phyloP scores from a whole-genome alignment of 2,797 vertebrate species.

The Capromys pilorides region DNA sequence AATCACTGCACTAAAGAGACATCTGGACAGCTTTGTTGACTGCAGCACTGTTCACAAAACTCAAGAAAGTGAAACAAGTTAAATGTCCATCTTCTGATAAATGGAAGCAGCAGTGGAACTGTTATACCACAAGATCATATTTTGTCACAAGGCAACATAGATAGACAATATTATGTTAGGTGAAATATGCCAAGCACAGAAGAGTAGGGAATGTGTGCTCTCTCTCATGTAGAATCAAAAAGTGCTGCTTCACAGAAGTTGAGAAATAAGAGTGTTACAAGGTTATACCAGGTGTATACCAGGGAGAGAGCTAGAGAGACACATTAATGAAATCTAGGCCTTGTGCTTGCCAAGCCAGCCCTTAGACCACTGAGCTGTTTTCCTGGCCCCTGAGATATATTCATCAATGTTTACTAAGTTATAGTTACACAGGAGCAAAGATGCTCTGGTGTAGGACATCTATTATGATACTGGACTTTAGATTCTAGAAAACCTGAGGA shows the following conservation, averaged over 20 bases:
- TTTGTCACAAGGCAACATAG: not conserved
- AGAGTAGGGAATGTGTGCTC: not conserved
- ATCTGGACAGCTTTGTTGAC: not conserved
- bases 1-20: too few species aligned
- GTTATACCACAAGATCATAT: not conserved
- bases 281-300: not conserved
- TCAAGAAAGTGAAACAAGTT: not conserved
- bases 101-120: not conserved
- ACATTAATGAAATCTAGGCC: not conserved
- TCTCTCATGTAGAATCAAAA: not conserved
- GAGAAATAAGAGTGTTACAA: not conserved
- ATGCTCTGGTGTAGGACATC: not conserved
- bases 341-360: too few species aligned
- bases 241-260: not conserved
- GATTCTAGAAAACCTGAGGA: not conserved
- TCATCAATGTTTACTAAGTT: not conserved
- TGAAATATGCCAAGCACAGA: not conserved
- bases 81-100: not conserved
- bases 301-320: accelerated
- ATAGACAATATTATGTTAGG: not conserved
- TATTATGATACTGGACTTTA: not conserved
- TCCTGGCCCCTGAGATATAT: too few species aligned
- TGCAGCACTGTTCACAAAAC: not conserved
- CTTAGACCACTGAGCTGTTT: too few species aligned
- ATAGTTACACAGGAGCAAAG: not conserved